These are phyloP conservation scores for Pheucticus melanocephalus DNA, from an alignment of 2,113 vertebrate genomes.

Conservation along the genomic window DNA sequence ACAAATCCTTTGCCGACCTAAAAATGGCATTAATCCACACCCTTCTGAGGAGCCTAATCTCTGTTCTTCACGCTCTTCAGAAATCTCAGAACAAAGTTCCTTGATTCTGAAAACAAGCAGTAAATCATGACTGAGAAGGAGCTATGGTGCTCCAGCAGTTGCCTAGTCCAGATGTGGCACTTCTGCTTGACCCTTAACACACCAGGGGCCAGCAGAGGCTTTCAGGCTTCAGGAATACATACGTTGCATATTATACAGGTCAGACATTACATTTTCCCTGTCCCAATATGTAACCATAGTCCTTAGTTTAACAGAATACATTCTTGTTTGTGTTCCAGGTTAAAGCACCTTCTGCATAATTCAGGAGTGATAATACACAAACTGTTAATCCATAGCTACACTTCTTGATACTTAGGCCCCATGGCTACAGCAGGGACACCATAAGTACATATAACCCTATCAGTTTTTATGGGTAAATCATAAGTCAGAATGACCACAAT, in stretches of 20 bases:
- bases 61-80: neutral
- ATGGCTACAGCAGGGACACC: neutral
- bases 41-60: neutral
- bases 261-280: neutral
- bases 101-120: neutral
- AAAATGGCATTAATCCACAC: neutral
- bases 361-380: neutral
- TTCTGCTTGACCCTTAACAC: neutral
- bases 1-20: neutral
- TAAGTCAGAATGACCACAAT: neutral
- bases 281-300: fast-evolving
- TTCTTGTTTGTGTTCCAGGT: neutral
- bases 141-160: fast-evolving
- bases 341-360: fast-evolving
- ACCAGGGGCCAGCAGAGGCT: neutral
- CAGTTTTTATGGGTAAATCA: neutral
- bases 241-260: neutral
- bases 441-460: neutral
- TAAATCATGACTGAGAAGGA: neutral
- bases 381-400: neutral
- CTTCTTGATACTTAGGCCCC: neutral
- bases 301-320: neutral
- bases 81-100: neutral
- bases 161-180: neutral
- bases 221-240: neutral